Percentiles rank a stretch among this genome's conserved stretches.
Evolutionary conservation across 1,140 invertebrate genomes (phyloP).

Genomic region (Pachyrhynchus sulphureomaculatus): DNA sequence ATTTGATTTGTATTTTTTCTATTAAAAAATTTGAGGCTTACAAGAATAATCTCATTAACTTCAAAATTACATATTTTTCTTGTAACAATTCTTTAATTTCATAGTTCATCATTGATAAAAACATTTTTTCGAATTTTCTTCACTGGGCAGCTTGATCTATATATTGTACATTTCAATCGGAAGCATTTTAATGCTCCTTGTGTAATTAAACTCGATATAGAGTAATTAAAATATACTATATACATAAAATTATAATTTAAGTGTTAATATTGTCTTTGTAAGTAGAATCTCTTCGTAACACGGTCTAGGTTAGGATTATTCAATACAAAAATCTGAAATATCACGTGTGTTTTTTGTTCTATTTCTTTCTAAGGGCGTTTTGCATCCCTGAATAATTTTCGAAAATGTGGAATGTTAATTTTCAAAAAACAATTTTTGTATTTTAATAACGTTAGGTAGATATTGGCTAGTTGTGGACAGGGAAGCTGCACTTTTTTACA

Average conservation of each 20-base stretch:
- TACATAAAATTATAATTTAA: slow-evolving; percentile 53
- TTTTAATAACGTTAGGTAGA: too few relatives aligned
- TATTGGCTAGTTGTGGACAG: too few relatives aligned
- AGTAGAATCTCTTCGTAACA: slow-evolving; percentile 54
- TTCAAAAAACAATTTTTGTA: too few relatives aligned
- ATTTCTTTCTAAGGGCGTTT: too few relatives aligned
- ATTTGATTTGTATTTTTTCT: too few relatives aligned
- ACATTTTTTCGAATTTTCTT: neutral
- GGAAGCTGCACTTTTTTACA: too few relatives aligned
- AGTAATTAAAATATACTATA: slow-evolving; percentile 52
- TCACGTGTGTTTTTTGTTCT: neutral
- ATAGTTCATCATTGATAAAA: slow-evolving; percentile 51
- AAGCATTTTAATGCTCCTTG: slow-evolving; percentile 41
- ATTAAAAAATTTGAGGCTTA: too few relatives aligned
- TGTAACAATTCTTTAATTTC: slow-evolving; percentile 52
- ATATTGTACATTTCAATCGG: slow-evolving; percentile 33
- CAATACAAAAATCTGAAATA: slow-evolving; percentile 47
- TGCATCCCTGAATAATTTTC: too few relatives aligned
- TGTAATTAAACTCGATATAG: slow-evolving; percentile 42
- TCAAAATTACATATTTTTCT: slow-evolving; percentile 53
- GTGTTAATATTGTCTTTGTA: slow-evolving; percentile 54
- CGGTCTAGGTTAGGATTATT: slow-evolving; percentile 51
- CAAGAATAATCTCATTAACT: too few relatives aligned
- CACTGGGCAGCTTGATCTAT: slow-evolving; percentile 12
- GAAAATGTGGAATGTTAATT: too few relatives aligned